Conservation (phyloP, 2,888 invertebrate species). For the Mactromeris polynyma region DNA sequence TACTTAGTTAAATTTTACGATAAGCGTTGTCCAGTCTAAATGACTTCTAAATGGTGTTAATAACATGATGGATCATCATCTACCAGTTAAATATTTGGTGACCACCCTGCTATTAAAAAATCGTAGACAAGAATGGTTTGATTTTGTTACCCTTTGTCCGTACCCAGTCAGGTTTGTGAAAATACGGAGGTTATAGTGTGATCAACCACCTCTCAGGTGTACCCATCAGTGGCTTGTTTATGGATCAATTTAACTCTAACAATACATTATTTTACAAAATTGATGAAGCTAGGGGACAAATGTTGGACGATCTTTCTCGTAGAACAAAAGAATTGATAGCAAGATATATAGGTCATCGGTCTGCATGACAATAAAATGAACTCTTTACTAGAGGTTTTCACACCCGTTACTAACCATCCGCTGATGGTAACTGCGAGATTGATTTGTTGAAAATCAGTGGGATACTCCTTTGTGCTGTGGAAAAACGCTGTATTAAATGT, state of each 20-base stretch:
- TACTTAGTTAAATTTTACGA: background rate
- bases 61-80: background rate
- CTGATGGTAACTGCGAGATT: background rate
- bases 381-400: background rate
- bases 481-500: constrained; percentile 19
- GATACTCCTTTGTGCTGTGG: constrained; percentile 1
- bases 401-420: background rate
- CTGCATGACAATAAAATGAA: constrained; percentile 14
- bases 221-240: constrained; percentile 28
- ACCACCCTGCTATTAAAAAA: background rate
- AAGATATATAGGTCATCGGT: background rate
- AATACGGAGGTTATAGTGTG: background rate
- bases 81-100: background rate
- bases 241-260: constrained; percentile 21
- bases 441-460: constrained; percentile 18
- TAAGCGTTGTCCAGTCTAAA: background rate
- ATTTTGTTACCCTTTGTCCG: background rate
- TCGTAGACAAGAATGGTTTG: background rate
- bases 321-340: constrained; percentile 18
- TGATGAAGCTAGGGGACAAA: constrained; percentile 34
- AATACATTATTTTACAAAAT: constrained; percentile 43
- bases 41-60: constrained; percentile 15
- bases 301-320: background rate
- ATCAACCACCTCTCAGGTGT: constrained; percentile 30
- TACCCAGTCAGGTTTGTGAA: background rate